These are phyloP conservation scores for Mobula hypostoma DNA, from an alignment of 2,113 vertebrate species.

Conservation along the genomic window DNA sequence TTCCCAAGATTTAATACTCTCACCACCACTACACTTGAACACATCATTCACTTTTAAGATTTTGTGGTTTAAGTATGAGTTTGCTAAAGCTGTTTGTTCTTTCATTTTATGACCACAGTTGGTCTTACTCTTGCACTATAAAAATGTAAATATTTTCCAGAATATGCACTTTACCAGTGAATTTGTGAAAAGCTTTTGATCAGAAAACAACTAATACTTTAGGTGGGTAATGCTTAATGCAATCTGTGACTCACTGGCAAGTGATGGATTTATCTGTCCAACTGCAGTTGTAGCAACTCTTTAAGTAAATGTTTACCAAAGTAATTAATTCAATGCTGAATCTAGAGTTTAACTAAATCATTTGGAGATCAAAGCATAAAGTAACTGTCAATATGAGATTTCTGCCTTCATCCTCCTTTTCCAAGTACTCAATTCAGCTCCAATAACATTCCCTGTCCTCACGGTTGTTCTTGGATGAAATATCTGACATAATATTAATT, in stretches of 20 bases:
- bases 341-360: background rate
- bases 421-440: background rate
- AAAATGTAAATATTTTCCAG: constrained; percentile 5
- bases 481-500: background rate
- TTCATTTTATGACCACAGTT: background rate
- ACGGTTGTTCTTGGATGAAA: background rate
- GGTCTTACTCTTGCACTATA: background rate
- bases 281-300: background rate
- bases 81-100: background rate
- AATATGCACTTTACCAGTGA: constrained; percentile 10
- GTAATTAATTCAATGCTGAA: constrained; percentile 10
- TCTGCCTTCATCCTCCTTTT: background rate
- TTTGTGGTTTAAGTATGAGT: background rate
- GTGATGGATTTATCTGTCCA: background rate
- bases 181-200: background rate
- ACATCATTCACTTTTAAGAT: background rate
- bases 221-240: background rate
- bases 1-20: background rate
- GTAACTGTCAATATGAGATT: background rate
- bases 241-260: background rate
- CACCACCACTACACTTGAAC: background rate
- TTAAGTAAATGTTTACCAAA: background rate
- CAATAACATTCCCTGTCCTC: background rate
- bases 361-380: background rate
- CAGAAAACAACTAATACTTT: background rate